Conservation (phyloP, 1,140 invertebrate species). For the Bombus balteatus region DNA sequence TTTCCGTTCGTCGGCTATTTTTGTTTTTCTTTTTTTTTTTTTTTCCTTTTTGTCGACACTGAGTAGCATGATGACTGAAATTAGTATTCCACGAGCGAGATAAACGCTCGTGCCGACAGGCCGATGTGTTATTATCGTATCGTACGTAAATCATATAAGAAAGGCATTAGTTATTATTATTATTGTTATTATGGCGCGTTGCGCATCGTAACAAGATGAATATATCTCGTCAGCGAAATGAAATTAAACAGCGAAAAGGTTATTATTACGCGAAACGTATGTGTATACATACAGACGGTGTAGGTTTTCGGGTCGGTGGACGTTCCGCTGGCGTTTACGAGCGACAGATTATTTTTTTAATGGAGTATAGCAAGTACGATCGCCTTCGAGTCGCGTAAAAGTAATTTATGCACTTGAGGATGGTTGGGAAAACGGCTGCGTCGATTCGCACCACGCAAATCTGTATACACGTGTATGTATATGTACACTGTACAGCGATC, state of each 20-base stretch:
- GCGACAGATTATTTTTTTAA: slow-evolving; percentile 18
- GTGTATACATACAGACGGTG: too few relatives aligned
- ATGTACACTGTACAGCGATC: too few relatives aligned
- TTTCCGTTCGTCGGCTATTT: too few relatives aligned
- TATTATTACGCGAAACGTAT: neutral
- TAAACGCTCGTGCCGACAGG: neutral
- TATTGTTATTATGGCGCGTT: neutral
- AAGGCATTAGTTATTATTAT: slow-evolving; percentile 13
- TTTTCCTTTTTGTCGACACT: neutral
- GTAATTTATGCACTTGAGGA: slow-evolving; percentile 5
- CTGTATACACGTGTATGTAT: too few relatives aligned
- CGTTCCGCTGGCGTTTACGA: slow-evolving; percentile 1
- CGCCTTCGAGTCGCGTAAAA: neutral
- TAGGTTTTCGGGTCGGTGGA: neutral
- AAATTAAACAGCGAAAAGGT: neutral
- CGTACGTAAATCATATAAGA: neutral
- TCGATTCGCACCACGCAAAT: neutral
- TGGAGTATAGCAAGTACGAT: neutral
- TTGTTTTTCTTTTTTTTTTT: fast-evolving
- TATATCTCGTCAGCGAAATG: neutral
- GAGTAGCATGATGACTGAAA: neutral
- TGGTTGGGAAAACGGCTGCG: neutral
- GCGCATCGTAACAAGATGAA: neutral
- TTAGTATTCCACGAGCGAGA: neutral
- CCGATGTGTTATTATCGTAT: neutral